Evolutionary conservation across 2,113 vertebrate genomes (phyloP), one percentile per base, ranked within the genome.

Genomic region (Ameiurus melas): DNA sequence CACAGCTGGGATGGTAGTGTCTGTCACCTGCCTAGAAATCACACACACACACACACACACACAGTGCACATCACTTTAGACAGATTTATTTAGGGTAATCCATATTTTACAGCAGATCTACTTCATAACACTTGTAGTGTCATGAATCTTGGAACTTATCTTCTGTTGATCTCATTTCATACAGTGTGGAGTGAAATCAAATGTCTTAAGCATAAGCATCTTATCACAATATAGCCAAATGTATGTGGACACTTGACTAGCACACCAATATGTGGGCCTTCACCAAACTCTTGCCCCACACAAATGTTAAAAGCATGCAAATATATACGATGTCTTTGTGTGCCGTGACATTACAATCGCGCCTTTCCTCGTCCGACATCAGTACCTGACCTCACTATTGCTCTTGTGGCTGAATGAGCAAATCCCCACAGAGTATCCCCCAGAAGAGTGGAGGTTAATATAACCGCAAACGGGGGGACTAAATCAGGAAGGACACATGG

Each of bases 1-100:
- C 98, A 95, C 98, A 99, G 90, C 96, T 96, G 19, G 98, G 98
- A 87, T 99, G 98, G 89, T 98, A 99, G 92, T 98, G 97, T 90
- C 97, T 98, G 94, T 98, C 97, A 53, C 98, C 98, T 27, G 98
- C 98, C 98, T 99, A 9, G 3, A 85, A 68, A 88, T 53, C 12
- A 82, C 57, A 73, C 66, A 14, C 83, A 88, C 86, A 30, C 20
- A 68, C 78, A 75, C 80, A 86, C 43, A 84, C 68, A 25, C 47
- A 83, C 27, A 66, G 75, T 66, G 66, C 78, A 73, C 51, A 86
- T 27, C 30, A 70, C 4, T 19, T 70, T 14, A 70, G 30, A 33
- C 17, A 33, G 5, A 6, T 7, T 36, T 4, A 70, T 17, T 33
- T 70, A 70, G 66, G 0, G 8, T 17, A 27, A 66, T 66, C n/a